A percentile compares a stretch with the other conserved stretches of the same genome.
Conservation (phyloP, 2,888 invertebrate genomes). For the Marasmarcha lunaedactyla region DNA sequence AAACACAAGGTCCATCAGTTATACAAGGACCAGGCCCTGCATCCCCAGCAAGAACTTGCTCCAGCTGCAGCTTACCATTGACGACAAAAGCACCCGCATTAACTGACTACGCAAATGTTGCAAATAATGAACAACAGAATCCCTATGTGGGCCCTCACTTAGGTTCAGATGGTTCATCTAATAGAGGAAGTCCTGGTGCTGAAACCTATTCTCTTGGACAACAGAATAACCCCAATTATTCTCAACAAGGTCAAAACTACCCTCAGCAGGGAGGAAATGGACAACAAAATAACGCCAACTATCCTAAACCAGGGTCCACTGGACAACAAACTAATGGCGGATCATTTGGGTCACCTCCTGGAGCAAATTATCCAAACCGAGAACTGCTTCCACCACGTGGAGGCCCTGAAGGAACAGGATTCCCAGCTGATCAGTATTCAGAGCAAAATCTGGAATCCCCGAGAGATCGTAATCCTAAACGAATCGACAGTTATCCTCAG, state of each 20-base stretch:
- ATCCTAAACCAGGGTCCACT: conserved; percentile 1
- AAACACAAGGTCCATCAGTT: conserved; percentile 17
- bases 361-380: conserved; percentile 3
- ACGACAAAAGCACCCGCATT: conserved; percentile 44
- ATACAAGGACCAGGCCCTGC: conserved; percentile 22
- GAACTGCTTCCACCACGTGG: background rate
- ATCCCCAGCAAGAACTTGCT: conserved; percentile 64
- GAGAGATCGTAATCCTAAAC: conserved; percentile 26
- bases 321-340: conserved; percentile 6
- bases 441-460: conserved; percentile 12
- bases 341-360: background rate
- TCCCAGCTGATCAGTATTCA: conserved; percentile 7
- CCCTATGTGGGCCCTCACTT: too few relatives aligned
- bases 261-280: background rate
- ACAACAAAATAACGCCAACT: conserved; percentile 3
- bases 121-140: conserved; percentile 14
- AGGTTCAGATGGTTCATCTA: conserved; percentile 9
- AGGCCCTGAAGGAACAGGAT: background rate
- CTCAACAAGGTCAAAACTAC: conserved; percentile 4
- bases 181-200: conserved; percentile 4
- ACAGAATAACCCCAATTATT: conserved; percentile 8
- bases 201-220: conserved; percentile 5
- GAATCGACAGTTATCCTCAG: conserved; percentile 13
- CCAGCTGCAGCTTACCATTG: conserved; percentile 70
- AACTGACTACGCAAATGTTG: conserved; percentile 18